phyloP scores from a whole-genome alignment of 2,888 invertebrate species.

The Drosophila maculinotata region DNA sequence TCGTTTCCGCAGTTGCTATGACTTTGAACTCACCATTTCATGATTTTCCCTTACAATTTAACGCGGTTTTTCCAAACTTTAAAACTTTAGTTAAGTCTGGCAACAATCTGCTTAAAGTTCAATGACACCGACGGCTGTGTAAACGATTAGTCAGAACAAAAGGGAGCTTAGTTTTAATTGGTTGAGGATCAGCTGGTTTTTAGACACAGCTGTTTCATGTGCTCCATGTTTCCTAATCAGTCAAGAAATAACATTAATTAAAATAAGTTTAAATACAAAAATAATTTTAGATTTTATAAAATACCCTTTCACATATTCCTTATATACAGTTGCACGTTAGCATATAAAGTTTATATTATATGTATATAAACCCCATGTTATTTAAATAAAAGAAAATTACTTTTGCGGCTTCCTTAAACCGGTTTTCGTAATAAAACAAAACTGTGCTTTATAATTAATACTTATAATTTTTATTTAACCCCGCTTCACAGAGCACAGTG shows the following conservation, averaged over 20 bases:
- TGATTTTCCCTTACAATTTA: constrained; percentile 14
- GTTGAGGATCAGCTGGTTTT: neutral
- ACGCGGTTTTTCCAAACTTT: constrained; percentile 13
- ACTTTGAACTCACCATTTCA: constrained; percentile 34
- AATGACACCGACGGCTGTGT: constrained; percentile 3
- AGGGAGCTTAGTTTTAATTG: neutral
- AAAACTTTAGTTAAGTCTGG: neutral
- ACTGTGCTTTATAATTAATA: constrained; percentile 41
- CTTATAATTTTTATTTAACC: constrained; percentile 30
- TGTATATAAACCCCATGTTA: neutral
- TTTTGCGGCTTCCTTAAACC: constrained; percentile 61
- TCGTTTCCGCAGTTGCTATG: constrained; percentile 24
- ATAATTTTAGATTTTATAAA: neutral
- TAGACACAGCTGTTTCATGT: neutral
- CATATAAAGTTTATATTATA: too few relatives aligned
- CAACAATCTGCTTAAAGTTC: constrained; percentile 3
- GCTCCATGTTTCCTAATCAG: constrained; percentile 11
- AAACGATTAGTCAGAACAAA: constrained; percentile 5
- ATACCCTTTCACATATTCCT: neutral
- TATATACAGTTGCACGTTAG: too few relatives aligned
- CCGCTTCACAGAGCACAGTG: constrained; percentile 14
- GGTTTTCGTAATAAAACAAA: constrained; percentile 35
- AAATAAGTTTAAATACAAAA: neutral
- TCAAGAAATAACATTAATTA: constrained; percentile 4
- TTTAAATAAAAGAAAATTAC: constrained; percentile 18